phyloP scores from a whole-genome alignment of 1,140 invertebrate genomes.

The Scaptomyza graminum region DNA sequence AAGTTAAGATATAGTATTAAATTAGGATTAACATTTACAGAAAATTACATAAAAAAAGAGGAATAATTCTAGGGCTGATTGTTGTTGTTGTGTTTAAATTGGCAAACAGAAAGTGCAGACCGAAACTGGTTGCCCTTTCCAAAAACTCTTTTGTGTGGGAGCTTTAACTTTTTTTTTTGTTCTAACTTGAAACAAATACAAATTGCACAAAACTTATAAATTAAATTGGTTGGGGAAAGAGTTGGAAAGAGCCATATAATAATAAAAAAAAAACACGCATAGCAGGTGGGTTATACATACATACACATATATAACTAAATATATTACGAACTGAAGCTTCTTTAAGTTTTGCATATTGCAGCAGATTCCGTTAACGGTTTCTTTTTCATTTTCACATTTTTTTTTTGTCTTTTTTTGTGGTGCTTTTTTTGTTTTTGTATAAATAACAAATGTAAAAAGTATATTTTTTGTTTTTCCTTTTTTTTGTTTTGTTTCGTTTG shows the following conservation, averaged over 20 bases:
- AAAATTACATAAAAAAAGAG: slow-evolving; percentile 31
- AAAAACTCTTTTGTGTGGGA: neutral
- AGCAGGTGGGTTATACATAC: slow-evolving; percentile 51
- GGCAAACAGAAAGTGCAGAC: slow-evolving; percentile 49
- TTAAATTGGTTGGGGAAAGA: slow-evolving; percentile 18
- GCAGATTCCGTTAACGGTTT: slow-evolving; percentile 33
- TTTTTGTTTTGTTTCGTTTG: slow-evolving; percentile 48
- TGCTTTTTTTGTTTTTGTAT: slow-evolving; percentile 52
- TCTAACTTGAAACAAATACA: slow-evolving; percentile 28
- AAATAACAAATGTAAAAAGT: slow-evolving; percentile 72
- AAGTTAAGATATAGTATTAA: slow-evolving; percentile 68
- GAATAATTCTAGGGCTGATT: slow-evolving; percentile 39
- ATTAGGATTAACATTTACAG: slow-evolving; percentile 55
- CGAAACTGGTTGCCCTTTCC: slow-evolving; percentile 31
- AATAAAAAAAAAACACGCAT: slow-evolving; percentile 12
- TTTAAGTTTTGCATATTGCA: slow-evolving; percentile 66
- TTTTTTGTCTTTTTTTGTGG: slow-evolving; percentile 49
- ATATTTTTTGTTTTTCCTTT: slow-evolving; percentile 27
- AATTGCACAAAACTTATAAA: slow-evolving; percentile 51
- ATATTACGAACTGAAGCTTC: slow-evolving; percentile 61
- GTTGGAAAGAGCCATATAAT: slow-evolving; percentile 56
- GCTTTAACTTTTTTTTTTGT: neutral
- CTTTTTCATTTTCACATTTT: slow-evolving; percentile 23
- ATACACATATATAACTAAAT: slow-evolving; percentile 31
- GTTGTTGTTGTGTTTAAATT: slow-evolving; percentile 37